These are phyloP conservation scores for Abrostola triplasia DNA, from an alignment of 2,888 invertebrate species.

Conservation along the genomic window DNA sequence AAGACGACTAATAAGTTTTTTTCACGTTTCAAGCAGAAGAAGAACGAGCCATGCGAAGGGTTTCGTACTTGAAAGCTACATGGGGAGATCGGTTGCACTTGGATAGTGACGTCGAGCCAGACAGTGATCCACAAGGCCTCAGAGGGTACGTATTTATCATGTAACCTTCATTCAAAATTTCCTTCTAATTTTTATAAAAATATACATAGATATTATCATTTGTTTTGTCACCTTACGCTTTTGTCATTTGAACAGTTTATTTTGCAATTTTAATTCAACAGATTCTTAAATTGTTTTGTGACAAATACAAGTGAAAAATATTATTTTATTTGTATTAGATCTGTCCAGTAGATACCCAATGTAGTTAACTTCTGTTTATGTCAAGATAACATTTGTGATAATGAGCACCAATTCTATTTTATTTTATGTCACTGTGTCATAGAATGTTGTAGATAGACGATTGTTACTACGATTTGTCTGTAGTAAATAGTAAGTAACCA, in stretches of 20 bases:
- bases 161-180: background rate
- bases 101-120: conserved; percentile 90
- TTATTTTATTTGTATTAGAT: conserved; percentile 41
- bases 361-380: conserved; percentile 47
- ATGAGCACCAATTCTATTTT: conserved; percentile 38
- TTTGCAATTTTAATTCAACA: conserved; percentile 17
- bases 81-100: conserved; percentile 93
- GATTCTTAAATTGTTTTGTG: conserved; percentile 30
- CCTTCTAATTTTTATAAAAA: conserved; percentile 19
- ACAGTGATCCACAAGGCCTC: conserved; percentile 89
- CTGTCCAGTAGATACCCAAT: conserved; percentile 45
- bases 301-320: conserved; percentile 46
- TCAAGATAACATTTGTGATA: conserved; percentile 49
- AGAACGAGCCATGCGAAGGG: conserved; percentile 95
- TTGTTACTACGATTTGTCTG: conserved; percentile 45
- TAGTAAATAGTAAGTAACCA: conserved; percentile 64
- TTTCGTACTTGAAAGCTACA: conserved; percentile 98
- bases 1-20: conserved; percentile 17
- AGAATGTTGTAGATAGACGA: conserved; percentile 62
- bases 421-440: conserved; percentile 44
- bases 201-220: conserved; percentile 39
- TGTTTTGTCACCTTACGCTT: conserved; percentile 51
- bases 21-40: conserved; percentile 90
- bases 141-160: conserved; percentile 88
- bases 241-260: conserved; percentile 31